Evolutionary conservation across 2,888 invertebrate genomes (phyloP).

Genomic region (Drosophila barbarae): DNA sequence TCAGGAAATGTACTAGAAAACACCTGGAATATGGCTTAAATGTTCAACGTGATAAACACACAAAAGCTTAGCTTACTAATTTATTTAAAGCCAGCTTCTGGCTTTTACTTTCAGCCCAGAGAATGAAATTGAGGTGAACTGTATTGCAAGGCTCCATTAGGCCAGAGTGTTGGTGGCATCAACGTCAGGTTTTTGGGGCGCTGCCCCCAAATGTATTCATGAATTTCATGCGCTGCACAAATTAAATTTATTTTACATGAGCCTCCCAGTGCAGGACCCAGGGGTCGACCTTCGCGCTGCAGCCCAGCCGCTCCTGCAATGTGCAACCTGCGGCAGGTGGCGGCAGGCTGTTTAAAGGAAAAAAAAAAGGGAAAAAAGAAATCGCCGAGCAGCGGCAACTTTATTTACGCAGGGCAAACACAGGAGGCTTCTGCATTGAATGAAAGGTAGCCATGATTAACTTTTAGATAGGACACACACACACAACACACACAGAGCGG

Average conservation of each 20-base stretch:
- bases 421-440: conserved; percentile 42
- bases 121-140: background rate
- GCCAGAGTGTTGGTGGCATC: conserved; percentile 1
- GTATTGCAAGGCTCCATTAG: background rate
- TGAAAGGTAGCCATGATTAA: conserved; percentile 59
- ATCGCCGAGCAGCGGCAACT: conserved; percentile 38
- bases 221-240: conserved; percentile 58
- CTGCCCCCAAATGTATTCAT: conserved; percentile 60
- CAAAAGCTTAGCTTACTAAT: background rate
- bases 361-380: conserved; percentile 56
- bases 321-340: conserved; percentile 41
- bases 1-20: background rate
- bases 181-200: conserved; percentile 15
- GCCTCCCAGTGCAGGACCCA: conserved; percentile 21
- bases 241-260: conserved; percentile 68
- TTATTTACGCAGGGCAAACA: conserved; percentile 59
- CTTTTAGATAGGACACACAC: conserved; percentile 53
- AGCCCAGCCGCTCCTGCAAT: conserved; percentile 7
- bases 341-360: conserved; percentile 46
- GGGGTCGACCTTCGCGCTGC: conserved; percentile 22
- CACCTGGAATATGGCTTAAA: background rate
- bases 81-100: background rate
- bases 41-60: background rate
- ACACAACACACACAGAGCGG: background rate
- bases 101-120: conserved; percentile 1